These are phyloP conservation scores for Drosophila paranaensis DNA, from an alignment of 2,888 invertebrate genomes.

Conservation along the genomic window DNA sequence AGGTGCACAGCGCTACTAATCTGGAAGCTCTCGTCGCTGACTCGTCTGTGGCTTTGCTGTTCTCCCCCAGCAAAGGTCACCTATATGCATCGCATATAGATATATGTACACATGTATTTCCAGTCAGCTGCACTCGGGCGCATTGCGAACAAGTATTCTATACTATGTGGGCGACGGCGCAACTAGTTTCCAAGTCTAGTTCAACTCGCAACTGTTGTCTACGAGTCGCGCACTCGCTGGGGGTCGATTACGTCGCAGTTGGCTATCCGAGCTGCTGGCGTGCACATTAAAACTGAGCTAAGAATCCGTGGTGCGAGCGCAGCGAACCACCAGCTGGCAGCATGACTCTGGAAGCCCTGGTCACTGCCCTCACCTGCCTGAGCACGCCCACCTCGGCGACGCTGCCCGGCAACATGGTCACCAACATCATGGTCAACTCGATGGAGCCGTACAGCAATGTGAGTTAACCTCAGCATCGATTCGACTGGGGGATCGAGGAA, in stretches of 20 bases:
- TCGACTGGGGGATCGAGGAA: too few relatives aligned
- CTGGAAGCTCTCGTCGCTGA: not conserved
- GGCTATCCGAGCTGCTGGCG: conserved; percentile 22
- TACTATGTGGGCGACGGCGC: conserved; percentile 28
- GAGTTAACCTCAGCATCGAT: conserved; percentile 4
- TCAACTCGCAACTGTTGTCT: too few relatives aligned
- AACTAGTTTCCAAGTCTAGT: not conserved
- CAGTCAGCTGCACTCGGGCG: conserved; percentile 8
- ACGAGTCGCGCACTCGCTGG: conserved; percentile 6
- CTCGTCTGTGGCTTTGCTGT: not conserved
- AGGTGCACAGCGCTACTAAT: conserved; percentile 28
- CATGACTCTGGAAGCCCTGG: conserved; percentile 64
- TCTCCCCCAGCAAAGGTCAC: conserved; percentile 40
- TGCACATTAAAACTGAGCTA: conserved; percentile 12
- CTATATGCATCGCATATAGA: not conserved
- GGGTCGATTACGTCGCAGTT: conserved; percentile 39
- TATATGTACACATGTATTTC: not conserved
- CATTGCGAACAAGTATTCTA: conserved; percentile 60
- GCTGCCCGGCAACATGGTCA: conserved; percentile 16
- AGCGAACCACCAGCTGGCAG: not conserved
- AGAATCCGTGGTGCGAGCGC: not conserved
- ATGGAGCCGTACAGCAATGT: conserved; percentile 59
- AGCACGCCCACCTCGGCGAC: conserved; percentile 49
- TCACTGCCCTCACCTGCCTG: conserved; percentile 70
- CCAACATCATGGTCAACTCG: conserved; percentile 59